Conservation (phyloP, 1,140 invertebrate genomes). For the Zaprionus gabonicus region DNA sequence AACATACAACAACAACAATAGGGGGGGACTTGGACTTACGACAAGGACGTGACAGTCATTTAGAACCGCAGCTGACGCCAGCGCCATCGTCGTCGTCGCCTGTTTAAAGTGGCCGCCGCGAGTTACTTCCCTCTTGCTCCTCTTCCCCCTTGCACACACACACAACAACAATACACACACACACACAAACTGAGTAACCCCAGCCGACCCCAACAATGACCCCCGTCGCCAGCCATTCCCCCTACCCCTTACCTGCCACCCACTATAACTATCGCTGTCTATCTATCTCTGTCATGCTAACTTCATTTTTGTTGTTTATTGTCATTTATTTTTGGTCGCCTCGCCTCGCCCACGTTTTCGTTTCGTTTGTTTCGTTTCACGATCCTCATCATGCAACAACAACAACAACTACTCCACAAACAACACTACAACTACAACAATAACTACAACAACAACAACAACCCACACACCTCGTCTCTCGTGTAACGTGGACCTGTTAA, state of each 20-base stretch:
- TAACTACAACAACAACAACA: slow-evolving; percentile 65
- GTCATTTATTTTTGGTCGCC: slow-evolving; percentile 71
- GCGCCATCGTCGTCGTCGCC: slow-evolving; percentile 15
- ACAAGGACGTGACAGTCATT: slow-evolving; percentile 82
- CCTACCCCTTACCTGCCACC: slow-evolving; percentile 5
- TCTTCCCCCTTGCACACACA: slow-evolving; percentile 8
- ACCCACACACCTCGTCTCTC: slow-evolving; percentile 38
- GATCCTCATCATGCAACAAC: slow-evolving; percentile 75
- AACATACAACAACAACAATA: slow-evolving; percentile 36
- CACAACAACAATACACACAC: background rate
- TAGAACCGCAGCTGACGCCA: slow-evolving; percentile 69
- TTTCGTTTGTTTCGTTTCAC: slow-evolving; percentile 78
- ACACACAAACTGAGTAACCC: slow-evolving; percentile 13
- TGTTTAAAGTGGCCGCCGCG: slow-evolving; percentile 70
- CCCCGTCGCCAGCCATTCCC: slow-evolving; percentile 13
- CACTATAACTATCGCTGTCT: slow-evolving; percentile 73
- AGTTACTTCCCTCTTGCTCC: slow-evolving; percentile 7
- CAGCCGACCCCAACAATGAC: slow-evolving; percentile 28
- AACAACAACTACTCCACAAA: slow-evolving; percentile 55
- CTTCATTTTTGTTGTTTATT: slow-evolving; percentile 79
- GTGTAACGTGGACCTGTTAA: slow-evolving; percentile 85
- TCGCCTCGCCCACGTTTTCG: slow-evolving; percentile 60
- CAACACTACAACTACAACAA: slow-evolving; percentile 62
- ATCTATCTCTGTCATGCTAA: slow-evolving; percentile 81
- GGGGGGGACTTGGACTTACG: slow-evolving; percentile 53